Conservation (phyloP, 2,888 invertebrate genomes). For the Clunio marinus region DNA sequence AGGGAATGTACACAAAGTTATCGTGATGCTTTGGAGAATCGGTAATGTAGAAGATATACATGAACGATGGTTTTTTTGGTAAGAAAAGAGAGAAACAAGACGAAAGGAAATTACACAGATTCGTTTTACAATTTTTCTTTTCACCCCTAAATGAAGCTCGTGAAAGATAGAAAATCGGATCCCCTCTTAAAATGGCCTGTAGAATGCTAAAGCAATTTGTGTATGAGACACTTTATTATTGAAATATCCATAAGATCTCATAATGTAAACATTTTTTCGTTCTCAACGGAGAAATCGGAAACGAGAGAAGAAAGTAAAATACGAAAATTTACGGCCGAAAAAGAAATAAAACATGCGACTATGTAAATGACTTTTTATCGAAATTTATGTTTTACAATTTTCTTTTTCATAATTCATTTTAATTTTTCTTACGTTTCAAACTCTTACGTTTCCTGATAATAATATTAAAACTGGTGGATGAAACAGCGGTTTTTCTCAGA, state of each 20-base stretch:
- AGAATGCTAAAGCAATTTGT: conserved; percentile 24
- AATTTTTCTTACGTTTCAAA: too few species aligned
- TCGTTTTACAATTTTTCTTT: conserved; percentile 31
- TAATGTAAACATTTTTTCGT: conserved; percentile 13
- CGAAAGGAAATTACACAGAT: conserved; percentile 34
- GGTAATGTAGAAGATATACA: conserved; percentile 21
- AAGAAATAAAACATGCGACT: too few species aligned
- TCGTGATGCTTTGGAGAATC: not conserved
- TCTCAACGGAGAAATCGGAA: not conserved
- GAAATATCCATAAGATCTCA: conserved; percentile 18
- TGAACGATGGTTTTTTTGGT: conserved; percentile 15
- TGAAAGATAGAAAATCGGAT: conserved; percentile 2
- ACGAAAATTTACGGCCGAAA: too few species aligned
- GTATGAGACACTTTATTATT: conserved; percentile 26
- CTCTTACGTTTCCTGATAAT: too few species aligned
- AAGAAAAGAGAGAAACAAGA: conserved; percentile 8
- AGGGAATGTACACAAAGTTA: conserved; percentile 7
- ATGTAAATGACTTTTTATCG: too few species aligned
- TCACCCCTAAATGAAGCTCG: not conserved
- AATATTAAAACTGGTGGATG: too few species aligned
- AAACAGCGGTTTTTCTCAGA: too few species aligned
- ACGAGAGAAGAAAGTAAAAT: not conserved
- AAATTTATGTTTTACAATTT: too few species aligned
- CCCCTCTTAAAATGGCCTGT: not conserved
- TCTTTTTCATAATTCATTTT: too few species aligned